Percentiles rank a stretch among this genome's conserved stretches.
Evolutionary conservation across 2,888 invertebrate species (phyloP).

Genomic region (Cantharis rufa): DNA sequence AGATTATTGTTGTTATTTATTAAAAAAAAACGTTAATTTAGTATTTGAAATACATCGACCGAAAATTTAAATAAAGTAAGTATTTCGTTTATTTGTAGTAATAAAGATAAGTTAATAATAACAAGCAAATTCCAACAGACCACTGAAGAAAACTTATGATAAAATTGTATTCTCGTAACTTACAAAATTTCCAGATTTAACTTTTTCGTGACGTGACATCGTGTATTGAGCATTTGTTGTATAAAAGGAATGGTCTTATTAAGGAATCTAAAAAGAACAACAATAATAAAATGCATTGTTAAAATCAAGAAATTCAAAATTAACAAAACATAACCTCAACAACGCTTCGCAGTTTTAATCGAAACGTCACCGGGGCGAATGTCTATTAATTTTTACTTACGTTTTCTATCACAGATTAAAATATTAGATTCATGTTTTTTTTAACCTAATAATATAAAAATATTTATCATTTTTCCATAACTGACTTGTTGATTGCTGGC

Average conservation of each 20-base stretch:
- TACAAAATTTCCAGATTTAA: conserved; percentile 66
- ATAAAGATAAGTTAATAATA: background rate
- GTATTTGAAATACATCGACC: background rate
- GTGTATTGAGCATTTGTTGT: conserved; percentile 40
- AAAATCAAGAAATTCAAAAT: background rate
- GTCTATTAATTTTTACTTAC: conserved; percentile 9
- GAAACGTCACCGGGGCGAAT: background rate
- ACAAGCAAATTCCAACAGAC: background rate
- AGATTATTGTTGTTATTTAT: conserved; percentile 2
- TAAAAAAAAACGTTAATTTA: background rate
- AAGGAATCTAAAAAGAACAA: conserved; percentile 13
- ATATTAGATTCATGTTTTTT: background rate
- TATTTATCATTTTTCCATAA: conserved; percentile 20
- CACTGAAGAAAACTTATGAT: background rate
- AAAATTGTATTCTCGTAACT: conserved; percentile 52
- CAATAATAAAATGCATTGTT: background rate
- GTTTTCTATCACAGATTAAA: conserved; percentile 26
- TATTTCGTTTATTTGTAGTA: background rate
- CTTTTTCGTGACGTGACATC: conserved; percentile 68
- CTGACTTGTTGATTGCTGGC: conserved; percentile 30
- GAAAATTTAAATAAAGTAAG: background rate
- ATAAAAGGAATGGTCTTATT: background rate
- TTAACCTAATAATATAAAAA: background rate
- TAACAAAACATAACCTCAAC: conserved; percentile 16
- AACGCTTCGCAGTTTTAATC: background rate